Conservation (phyloP, 2,888 invertebrate genomes). For the Pardosa pseudoannulata region DNA sequence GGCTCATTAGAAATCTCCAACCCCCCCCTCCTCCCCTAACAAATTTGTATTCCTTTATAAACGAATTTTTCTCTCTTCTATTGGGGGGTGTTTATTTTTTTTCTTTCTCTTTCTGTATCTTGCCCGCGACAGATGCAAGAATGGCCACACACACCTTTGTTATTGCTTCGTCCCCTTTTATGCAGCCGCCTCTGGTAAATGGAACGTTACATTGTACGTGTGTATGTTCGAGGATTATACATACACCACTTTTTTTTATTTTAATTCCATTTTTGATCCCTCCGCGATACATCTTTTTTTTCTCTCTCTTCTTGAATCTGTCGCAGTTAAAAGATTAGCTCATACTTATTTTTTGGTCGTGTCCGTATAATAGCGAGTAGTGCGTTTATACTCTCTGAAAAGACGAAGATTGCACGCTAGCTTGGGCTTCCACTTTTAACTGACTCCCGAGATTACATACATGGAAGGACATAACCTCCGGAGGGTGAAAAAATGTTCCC, state of each 20-base stretch:
- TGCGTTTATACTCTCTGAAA: constrained; percentile 4
- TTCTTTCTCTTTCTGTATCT: too few species aligned
- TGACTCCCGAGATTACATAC: neutral
- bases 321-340: constrained; percentile 40
- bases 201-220: constrained; percentile 58
- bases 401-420: neutral
- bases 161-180: neutral
- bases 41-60: constrained; percentile 67
- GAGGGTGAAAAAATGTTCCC: neutral
- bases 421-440: neutral
- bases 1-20: constrained; percentile 59
- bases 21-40: constrained; percentile 11
- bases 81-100: constrained; percentile 31
- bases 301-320: constrained; percentile 16
- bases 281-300: constrained; percentile 2
- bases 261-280: neutral
- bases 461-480: neutral
- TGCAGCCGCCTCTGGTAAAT: constrained; percentile 49
- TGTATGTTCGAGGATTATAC: constrained; percentile 38
- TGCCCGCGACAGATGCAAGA: constrained; percentile 49
- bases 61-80: constrained; percentile 58
- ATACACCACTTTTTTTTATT: neutral
- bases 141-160: constrained; percentile 46
- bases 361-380: neutral
- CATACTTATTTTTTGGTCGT: constrained; percentile 3